These are phyloP conservation scores for Brachyistius frenatus DNA, from an alignment of 2,113 vertebrate species.

Conservation along the genomic window DNA sequence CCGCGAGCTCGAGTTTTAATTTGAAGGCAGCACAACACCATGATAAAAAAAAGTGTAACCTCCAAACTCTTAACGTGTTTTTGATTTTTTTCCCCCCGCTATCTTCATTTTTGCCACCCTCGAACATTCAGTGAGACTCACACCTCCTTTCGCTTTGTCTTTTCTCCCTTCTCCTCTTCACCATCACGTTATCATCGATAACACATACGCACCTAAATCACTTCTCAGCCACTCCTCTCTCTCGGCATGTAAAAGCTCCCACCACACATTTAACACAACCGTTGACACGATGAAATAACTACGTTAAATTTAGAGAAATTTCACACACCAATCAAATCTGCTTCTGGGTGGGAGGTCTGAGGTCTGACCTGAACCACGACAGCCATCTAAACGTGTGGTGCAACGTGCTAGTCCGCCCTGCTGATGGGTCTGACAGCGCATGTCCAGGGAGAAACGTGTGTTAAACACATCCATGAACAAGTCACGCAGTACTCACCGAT, in stretches of 20 bases:
- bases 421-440: slow-evolving; percentile 30
- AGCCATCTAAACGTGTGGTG: slow-evolving; percentile 20
- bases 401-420: slow-evolving; percentile 1
- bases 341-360: slow-evolving; percentile 32
- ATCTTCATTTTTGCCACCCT: neutral
- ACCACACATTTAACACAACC: neutral
- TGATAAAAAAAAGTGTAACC: neutral
- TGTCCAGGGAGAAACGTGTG: slow-evolving; percentile 5
- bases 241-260: slow-evolving; percentile 6
- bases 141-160: neutral
- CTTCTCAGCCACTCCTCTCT: slow-evolving; percentile 8
- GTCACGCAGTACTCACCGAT: slow-evolving; percentile 90
- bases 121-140: slow-evolving; percentile 6
- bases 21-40: too few species aligned
- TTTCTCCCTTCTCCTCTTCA: neutral
- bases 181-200: neutral
- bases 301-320: slow-evolving; percentile 18
- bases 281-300: slow-evolving; percentile 6
- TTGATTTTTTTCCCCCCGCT: neutral
- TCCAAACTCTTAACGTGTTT: neutral
- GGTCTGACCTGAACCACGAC: slow-evolving; percentile 5
- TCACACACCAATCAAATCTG: slow-evolving; percentile 12
- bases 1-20: too few species aligned
- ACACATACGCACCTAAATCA: neutral
- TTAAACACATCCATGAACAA: slow-evolving; percentile 39